Conservation (phyloP, 1,140 invertebrate species). For the Drosophila busckii region DNA sequence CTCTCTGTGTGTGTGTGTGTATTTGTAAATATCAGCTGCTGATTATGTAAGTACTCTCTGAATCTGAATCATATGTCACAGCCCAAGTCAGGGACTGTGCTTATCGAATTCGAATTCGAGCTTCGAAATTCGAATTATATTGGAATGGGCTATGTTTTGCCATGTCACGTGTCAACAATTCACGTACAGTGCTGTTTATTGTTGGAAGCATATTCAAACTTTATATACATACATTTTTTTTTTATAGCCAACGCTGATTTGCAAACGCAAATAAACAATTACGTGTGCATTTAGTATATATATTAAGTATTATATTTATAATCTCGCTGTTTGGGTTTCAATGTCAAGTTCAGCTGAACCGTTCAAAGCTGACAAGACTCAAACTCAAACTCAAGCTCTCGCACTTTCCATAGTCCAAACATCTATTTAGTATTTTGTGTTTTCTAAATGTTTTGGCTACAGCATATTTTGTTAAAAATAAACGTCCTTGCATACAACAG, state of each 20-base stretch:
- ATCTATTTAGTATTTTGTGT: not conserved
- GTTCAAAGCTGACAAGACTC: slow-evolving; percentile 30
- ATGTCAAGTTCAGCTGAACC: slow-evolving; percentile 68
- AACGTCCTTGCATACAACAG: slow-evolving; percentile 53
- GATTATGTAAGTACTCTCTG: slow-evolving; percentile 21
- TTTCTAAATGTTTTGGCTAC: slow-evolving; percentile 4
- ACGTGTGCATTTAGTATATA: not conserved
- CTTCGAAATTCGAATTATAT: too few relatives aligned
- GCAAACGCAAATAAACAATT: not conserved
- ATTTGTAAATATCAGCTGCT: not conserved
- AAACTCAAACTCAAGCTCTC: too few relatives aligned
- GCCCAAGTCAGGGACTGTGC: slow-evolving; percentile 4
- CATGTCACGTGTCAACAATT: slow-evolving; percentile 32
- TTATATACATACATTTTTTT: too few relatives aligned
- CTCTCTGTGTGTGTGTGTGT: too few relatives aligned
- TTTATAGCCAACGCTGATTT: too few relatives aligned
- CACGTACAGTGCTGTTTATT: slow-evolving; percentile 32
- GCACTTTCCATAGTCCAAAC: slow-evolving; percentile 22
- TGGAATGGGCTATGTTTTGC: slow-evolving; percentile 28
- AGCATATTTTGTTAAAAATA: slow-evolving; percentile 44
- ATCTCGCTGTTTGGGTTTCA: slow-evolving; percentile 41
- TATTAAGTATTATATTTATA: not conserved
- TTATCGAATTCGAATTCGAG: too few relatives aligned
- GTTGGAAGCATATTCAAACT: not conserved
- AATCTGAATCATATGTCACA: slow-evolving; percentile 22